These are phyloP conservation scores for Pterocles gutturalis DNA, from an alignment of 2,113 vertebrate genomes.

Conservation along the genomic window DNA sequence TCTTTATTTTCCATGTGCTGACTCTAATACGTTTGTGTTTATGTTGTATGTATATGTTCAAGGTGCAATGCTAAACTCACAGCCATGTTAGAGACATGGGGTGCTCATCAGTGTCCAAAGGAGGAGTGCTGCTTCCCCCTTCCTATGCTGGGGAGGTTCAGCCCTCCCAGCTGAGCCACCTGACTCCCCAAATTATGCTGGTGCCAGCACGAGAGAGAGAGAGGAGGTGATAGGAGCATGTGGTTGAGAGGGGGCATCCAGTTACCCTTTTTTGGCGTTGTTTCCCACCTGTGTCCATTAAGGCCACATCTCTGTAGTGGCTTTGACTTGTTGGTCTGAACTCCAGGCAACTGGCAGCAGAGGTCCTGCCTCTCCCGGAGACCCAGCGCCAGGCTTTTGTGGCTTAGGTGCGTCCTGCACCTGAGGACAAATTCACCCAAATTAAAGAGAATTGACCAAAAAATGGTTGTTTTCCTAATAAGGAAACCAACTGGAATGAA, in stretches of 20 bases:
- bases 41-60: background rate
- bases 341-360: background rate
- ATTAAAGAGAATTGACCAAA: background rate
- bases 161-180: background rate
- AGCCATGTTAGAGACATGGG: accelerated
- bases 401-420: background rate
- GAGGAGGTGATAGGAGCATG: background rate
- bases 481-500: background rate
- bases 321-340: background rate
- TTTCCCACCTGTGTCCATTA: accelerated
- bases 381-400: background rate
- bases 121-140: background rate
- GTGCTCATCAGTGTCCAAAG: background rate
- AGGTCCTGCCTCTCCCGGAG: background rate
- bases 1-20: background rate
- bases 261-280: background rate
- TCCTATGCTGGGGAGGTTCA: background rate
- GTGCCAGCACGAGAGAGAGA: background rate
- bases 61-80: accelerated
- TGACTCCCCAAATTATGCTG: too few relatives aligned
- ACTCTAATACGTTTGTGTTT: background rate
- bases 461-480: accelerated
- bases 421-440: background rate
- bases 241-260: accelerated
- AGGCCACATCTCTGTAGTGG: accelerated